Evolutionary conservation across 35 echinoderm and acorn worm species (phyloP).

Genomic region (Lytechinus pictus): DNA sequence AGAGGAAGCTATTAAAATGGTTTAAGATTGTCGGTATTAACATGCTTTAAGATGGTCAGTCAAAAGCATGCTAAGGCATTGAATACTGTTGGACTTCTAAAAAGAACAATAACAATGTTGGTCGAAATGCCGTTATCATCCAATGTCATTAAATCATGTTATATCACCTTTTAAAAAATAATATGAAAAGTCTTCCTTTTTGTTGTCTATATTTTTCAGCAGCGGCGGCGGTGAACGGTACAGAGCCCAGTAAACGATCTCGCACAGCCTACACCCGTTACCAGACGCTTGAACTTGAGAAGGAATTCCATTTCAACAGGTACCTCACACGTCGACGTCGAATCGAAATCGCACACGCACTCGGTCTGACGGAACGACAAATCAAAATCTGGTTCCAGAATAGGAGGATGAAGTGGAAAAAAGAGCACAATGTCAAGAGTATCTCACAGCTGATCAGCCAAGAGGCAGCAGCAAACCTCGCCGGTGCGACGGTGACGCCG

Average conservation of each 20-base stretch:
- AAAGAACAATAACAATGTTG: no score
- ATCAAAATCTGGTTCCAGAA: conserved; percentile 99
- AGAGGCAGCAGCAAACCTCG: conserved; percentile 41
- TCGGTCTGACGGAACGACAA: conserved; percentile 89
- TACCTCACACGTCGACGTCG: conserved; percentile 86
- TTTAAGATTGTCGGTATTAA: no score
- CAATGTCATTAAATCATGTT: background rate
- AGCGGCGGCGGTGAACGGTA: conserved; percentile 29
- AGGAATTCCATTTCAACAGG: conserved; percentile 96
- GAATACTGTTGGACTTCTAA: no score
- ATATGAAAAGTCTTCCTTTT: background rate
- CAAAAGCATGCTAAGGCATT: no score
- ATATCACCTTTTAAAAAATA: background rate
- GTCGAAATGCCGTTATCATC: no score
- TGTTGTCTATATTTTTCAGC: background rate
- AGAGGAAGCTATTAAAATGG: no score
- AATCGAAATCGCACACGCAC: conserved; percentile 89
- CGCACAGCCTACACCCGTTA: conserved; percentile 85
- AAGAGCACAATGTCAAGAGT: conserved; percentile 79
- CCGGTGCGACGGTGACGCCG: conserved; percentile 36
- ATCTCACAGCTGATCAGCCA: conserved; percentile 49
- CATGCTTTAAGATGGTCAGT: no score
- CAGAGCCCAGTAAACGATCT: conserved; percentile 64
- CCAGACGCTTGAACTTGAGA: conserved; percentile 92
- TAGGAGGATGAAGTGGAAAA: conserved; percentile 95